Evolutionary conservation across 2,113 vertebrate genomes (phyloP).

Genomic region (Nesoenas mayeri): DNA sequence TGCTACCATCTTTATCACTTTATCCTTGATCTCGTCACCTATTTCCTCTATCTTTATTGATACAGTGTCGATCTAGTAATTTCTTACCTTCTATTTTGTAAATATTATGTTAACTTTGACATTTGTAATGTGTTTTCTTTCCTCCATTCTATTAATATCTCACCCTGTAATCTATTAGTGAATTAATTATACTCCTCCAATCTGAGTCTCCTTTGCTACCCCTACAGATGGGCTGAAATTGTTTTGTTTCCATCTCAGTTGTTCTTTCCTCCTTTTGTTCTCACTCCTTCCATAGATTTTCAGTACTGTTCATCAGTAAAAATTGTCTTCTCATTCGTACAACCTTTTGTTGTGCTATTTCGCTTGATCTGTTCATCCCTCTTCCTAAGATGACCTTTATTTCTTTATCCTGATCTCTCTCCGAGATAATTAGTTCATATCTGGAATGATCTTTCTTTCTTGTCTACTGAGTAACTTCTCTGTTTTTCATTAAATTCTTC

Average conservation of each 20-base stretch:
- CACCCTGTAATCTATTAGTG: background rate
- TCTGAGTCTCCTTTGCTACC: background rate
- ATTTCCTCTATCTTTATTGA: background rate
- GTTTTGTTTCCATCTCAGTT: background rate
- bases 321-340: background rate
- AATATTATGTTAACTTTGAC: background rate
- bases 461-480: background rate
- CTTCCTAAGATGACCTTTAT: conserved; percentile 36
- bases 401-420: conserved; percentile 22
- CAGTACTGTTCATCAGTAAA: background rate
- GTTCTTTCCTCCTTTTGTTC: background rate
- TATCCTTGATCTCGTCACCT: background rate
- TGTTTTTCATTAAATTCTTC: conserved; percentile 9
- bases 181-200: background rate
- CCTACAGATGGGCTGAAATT: background rate
- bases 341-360: conserved; percentile 28
- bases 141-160: background rate
- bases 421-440: conserved; percentile 32
- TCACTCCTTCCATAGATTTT: background rate
- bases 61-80: background rate
- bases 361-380: background rate
- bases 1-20: background rate
- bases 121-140: background rate
- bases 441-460: background rate
- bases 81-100: background rate